Conservation (phyloP, 2,888 invertebrate genomes). For the Unio delphinus region DNA sequence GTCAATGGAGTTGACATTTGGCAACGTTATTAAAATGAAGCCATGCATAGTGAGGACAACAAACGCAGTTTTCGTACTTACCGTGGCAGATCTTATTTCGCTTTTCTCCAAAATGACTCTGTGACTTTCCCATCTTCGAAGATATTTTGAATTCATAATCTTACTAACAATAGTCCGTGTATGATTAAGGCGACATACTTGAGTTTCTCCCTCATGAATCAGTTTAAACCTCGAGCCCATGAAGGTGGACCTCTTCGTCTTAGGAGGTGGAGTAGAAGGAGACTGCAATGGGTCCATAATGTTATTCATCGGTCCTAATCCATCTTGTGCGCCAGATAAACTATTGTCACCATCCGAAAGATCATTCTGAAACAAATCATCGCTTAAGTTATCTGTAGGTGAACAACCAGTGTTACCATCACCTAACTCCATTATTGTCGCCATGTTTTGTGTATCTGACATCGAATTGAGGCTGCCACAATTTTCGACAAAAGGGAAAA, state of each 20-base stretch:
- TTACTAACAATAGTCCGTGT: constrained; percentile 85
- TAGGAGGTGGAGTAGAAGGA: constrained; percentile 16
- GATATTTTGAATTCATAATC: constrained; percentile 83
- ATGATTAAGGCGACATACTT: constrained; percentile 84
- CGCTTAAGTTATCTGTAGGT: constrained; percentile 15
- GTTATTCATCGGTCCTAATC: constrained; percentile 18
- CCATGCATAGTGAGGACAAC: not conserved
- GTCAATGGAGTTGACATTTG: too few species aligned
- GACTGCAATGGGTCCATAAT: constrained; percentile 12
- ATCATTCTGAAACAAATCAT: constrained; percentile 15
- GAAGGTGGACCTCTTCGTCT: constrained; percentile 27
- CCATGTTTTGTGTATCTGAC: constrained; percentile 28
- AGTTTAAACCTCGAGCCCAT: constrained; percentile 76
- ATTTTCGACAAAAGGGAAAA: constrained; percentile 29
- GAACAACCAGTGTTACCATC: constrained; percentile 24
- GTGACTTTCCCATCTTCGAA: constrained; percentile 85
- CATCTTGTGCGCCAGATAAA: constrained; percentile 6
- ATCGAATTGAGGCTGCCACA: constrained; percentile 22
- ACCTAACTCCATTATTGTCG: constrained; percentile 20
- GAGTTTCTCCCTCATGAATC: constrained; percentile 81
- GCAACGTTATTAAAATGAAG: too few species aligned
- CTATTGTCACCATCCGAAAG: constrained; percentile 13
- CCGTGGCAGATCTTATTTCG: constrained; percentile 82
- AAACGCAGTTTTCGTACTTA: constrained; percentile 72
- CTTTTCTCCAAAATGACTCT: constrained; percentile 80